These are phyloP conservation scores for Nannospalax galili DNA, from an alignment of 2,113 vertebrate species.

Conservation along the genomic window DNA sequence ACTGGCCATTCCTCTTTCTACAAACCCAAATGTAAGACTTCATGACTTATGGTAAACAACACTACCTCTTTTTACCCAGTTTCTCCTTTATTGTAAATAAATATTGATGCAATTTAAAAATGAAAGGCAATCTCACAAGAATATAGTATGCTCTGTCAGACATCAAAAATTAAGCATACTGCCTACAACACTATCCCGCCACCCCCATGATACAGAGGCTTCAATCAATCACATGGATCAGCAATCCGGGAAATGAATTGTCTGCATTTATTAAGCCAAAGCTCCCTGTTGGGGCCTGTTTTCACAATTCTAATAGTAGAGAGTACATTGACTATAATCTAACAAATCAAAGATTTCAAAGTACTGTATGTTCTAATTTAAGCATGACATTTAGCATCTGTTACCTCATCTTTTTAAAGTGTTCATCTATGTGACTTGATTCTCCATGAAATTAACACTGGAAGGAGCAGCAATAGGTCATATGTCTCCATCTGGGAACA, in stretches of 20 bases:
- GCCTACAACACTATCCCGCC: neutral
- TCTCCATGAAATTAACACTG: conserved; percentile 50
- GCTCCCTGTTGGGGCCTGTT: neutral
- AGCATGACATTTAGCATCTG: conserved; percentile 66
- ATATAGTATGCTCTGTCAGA: conserved; percentile 49
- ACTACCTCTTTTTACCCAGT: neutral
- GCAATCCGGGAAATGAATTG: conserved; percentile 7
- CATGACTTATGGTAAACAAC: conserved; percentile 18
- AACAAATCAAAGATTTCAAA: conserved; percentile 69
- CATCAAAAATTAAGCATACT: conserved; percentile 19
- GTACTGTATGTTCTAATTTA: conserved; percentile 47
- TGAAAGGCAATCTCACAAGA: neutral
- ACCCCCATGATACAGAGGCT: conserved; percentile 14
- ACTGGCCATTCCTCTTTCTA: neutral
- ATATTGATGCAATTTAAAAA: neutral
- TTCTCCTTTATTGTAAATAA: conserved; percentile 58
- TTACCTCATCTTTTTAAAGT: conserved; percentile 53
- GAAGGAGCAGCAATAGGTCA: neutral
- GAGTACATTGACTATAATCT: neutral
- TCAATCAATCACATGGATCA: neutral
- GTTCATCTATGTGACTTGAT: conserved; percentile 47
- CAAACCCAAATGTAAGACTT: conserved; percentile 45
- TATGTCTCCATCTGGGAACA: neutral
- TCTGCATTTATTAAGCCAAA: conserved; percentile 45
- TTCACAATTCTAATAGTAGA: conserved; percentile 30